A percentile compares a stretch with the other conserved stretches of the same genome.
Conservation (phyloP, 2,113 vertebrate genomes). For the Aepyceros melampus region DNA sequence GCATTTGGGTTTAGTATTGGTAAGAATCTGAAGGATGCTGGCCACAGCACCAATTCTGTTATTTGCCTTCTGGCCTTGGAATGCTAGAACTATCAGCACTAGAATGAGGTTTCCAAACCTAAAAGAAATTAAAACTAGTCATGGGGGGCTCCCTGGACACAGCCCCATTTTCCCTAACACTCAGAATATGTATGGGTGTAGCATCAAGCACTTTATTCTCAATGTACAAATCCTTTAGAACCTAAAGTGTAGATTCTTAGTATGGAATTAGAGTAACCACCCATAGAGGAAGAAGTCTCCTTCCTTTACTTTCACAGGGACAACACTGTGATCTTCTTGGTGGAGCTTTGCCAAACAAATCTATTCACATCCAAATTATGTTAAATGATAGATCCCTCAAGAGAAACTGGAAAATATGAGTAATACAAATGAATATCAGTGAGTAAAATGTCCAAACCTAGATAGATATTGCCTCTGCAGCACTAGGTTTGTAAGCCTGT, state of each 20-base stretch:
- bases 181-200: not conserved
- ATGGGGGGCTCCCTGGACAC: not conserved
- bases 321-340: conserved; percentile 14
- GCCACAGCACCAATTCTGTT: not conserved
- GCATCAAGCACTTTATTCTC: not conserved
- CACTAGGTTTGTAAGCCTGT: not conserved
- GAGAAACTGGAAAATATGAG: conserved; percentile 8
- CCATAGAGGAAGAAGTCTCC: not conserved
- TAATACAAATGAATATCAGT: not conserved
- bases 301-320: not conserved
- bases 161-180: not conserved
- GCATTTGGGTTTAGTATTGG: not conserved
- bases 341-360: conserved; percentile 27
- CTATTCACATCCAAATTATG: not conserved
- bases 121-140: not conserved
- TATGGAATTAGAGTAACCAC: not conserved
- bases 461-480: not conserved
- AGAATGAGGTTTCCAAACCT: not conserved
- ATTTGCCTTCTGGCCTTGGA: not conserved
- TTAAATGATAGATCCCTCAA: not conserved
- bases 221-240: not conserved
- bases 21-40: not conserved
- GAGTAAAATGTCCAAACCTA: not conserved
- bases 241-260: not conserved
- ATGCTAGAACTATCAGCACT: not conserved